Base-by-base conservation (phyloP, 2,113 vertebrate genomes). In the Cebidichthys violaceus region DNA sequence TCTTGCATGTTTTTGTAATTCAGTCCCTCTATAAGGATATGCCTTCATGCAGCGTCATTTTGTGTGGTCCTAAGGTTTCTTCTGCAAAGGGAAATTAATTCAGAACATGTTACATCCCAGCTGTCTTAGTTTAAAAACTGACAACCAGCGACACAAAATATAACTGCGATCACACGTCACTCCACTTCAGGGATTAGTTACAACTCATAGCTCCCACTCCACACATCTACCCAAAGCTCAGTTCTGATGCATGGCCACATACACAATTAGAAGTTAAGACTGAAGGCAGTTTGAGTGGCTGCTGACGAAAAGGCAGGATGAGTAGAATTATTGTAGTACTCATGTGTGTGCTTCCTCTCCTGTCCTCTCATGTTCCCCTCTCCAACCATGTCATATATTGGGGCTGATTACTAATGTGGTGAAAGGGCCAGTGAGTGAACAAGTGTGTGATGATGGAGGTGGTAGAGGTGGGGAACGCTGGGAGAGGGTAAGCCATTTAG, bases 201-300 rank as follows among this genome's bases (percentile, higher is more conserved):
- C 67, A 61, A n/a, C 45, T 35, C 29, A 14, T 27, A 52, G 72
- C 20, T 47, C 54, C 70, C 31, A 9, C 50, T 78, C 66, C 17
- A 35, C 60, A 64, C 52, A 70, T 43, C 37, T 59, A 75, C 10
- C 62, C 37, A 13, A 15, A 27, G 37, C 75, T 80, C 66, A n/a
- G 33, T 13, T 18, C 61, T 82, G 89, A 92, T 88, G 79, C 79
- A 89, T 85, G 59, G 71, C 57, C 64, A 77, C 68, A 75, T 71
- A 33, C 35, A 70, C 72, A 70, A 92, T 92, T 92, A 83, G 84
- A 90, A 88, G 90, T 82, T 84, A 78, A 89, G 83, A 91, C 77
- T 81, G 71, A 89, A 87, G 70, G 73, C 73, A 13, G 71, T 76
- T 66, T 41, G 79, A 87, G 84, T 75, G 83, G 78, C 86, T 74